These are phyloP conservation scores for Danaus melanippus DNA, from an alignment of 1,140 invertebrate genomes.

Conservation along the genomic window DNA sequence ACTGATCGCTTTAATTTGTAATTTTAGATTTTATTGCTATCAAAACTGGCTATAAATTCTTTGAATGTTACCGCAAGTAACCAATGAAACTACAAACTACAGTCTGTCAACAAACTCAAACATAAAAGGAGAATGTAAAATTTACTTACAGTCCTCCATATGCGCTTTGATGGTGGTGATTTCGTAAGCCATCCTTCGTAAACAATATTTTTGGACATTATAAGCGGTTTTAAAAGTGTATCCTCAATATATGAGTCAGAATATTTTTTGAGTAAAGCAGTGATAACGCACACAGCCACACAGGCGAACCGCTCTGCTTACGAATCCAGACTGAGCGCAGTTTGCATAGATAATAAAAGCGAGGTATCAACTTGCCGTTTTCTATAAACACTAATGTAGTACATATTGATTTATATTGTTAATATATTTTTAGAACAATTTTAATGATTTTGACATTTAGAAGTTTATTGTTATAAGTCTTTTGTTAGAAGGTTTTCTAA, in stretches of 20 bases:
- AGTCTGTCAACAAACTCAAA: constrained; percentile 45
- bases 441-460: too few species aligned
- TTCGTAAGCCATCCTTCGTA: constrained; percentile 93
- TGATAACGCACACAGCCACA: constrained; percentile 14
- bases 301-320: constrained; percentile 6
- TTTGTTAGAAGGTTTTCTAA: too few species aligned
- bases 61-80: constrained; percentile 11
- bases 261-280: constrained; percentile 25
- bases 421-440: too few species aligned
- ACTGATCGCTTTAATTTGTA: constrained; percentile 24
- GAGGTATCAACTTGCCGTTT: too few species aligned
- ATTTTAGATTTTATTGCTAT: constrained; percentile 5
- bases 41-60: constrained; percentile 2
- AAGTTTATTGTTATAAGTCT: too few species aligned
- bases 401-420: too few species aligned
- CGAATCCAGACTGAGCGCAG: constrained; percentile 5
- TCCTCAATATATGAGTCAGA: constrained; percentile 42
- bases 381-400: too few species aligned
- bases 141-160: constrained; percentile 89
- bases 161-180: constrained; percentile 89
- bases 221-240: constrained; percentile 26
- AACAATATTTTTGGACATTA: constrained; percentile 64
- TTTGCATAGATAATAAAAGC: background rate
- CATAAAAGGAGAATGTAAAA: constrained; percentile 15
- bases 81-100: constrained; percentile 14